A percentile compares a stretch with the other conserved stretches of the same genome.
phyloP scores from a whole-genome alignment of 2,797 vertebrate species.

The Atherinosoma microstoma region DNA sequence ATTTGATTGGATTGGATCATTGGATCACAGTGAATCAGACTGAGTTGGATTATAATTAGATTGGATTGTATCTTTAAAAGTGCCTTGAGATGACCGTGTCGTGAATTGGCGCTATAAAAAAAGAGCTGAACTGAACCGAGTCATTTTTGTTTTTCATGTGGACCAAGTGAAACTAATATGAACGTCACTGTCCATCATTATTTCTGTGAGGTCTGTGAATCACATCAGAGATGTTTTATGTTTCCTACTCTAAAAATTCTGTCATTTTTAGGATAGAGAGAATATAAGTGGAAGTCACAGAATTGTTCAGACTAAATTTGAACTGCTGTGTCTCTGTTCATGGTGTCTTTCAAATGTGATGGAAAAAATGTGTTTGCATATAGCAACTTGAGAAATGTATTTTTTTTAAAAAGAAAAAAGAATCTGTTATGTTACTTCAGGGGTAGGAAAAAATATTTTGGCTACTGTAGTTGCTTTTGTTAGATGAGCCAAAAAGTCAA shows the following conservation, averaged over 20 bases:
- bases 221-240: not conserved
- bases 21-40: not conserved
- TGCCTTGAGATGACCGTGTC: not conserved
- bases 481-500: not conserved
- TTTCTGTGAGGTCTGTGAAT: not conserved
- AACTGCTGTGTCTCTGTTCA: not conserved
- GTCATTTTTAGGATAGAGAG: not conserved
- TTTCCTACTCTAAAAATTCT: not conserved
- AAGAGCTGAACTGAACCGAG: not conserved
- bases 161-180: conserved; percentile 1
- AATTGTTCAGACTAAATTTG: not conserved
- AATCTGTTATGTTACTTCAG: not conserved
- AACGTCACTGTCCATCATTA: not conserved
- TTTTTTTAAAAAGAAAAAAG: not conserved
- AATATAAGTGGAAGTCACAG: not conserved
- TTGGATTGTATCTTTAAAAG: not conserved
- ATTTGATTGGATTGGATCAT: not conserved
- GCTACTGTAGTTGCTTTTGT: not conserved
- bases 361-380: not conserved
- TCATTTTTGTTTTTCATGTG: not conserved
- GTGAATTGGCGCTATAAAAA: not conserved
- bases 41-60: not conserved
- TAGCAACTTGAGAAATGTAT: not conserved
- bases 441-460: not conserved
- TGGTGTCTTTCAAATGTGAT: not conserved